Conservation (phyloP, 2,797 vertebrate genomes). For the Mus caroli region DNA sequence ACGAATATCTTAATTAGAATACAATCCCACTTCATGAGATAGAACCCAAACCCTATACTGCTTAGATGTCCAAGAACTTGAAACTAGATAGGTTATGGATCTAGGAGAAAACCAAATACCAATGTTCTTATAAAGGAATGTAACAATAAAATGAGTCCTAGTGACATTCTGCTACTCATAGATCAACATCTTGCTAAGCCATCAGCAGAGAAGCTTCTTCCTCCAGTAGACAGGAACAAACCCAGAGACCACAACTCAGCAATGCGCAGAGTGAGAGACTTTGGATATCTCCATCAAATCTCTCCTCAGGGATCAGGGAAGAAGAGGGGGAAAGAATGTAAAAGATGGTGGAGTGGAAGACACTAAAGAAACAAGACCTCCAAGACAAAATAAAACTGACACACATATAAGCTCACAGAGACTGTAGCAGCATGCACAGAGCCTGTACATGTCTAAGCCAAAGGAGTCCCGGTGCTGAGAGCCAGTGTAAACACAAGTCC, state of each 20-base stretch:
- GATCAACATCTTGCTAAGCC: background rate
- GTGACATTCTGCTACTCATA: background rate
- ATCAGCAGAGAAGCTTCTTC: background rate
- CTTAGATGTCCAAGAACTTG: background rate
- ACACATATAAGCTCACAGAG: background rate
- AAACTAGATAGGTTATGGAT: background rate
- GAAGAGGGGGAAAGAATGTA: background rate
- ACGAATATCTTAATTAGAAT: background rate
- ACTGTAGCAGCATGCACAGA: background rate
- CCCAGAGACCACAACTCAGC: background rate
- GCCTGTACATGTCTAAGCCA: background rate
- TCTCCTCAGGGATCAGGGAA: background rate
- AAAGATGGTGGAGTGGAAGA: background rate
- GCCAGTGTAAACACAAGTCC: background rate
- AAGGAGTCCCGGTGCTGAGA: background rate
- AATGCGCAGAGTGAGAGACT: background rate
- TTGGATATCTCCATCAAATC: background rate
- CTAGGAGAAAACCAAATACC: background rate
- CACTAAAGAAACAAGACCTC: background rate
- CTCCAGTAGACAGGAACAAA: background rate
- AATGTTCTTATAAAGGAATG: background rate
- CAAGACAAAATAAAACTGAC: background rate
- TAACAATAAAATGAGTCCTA: background rate
- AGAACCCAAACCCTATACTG: background rate
- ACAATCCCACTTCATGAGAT: background rate